Evolutionary conservation across 2,113 vertebrate genomes (phyloP).

Genomic region (Corythaeola cristata): DNA sequence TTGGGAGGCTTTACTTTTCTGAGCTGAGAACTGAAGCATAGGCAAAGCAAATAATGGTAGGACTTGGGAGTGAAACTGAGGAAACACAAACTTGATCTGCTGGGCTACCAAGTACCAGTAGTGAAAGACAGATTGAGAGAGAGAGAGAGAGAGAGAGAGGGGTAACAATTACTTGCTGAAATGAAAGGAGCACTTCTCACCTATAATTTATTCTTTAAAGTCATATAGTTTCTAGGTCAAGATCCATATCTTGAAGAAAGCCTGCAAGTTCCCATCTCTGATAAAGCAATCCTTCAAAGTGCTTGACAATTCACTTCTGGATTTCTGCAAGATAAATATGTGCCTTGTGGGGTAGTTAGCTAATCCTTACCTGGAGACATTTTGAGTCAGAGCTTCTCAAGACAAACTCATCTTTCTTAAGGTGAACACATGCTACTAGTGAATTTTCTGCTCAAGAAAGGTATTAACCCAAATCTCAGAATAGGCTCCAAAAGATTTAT

Average conservation of each 20-base stretch:
- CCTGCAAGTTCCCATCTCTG: neutral
- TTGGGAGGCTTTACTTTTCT: neutral
- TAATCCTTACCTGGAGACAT: neutral
- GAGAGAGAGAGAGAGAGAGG: neutral
- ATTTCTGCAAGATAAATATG: neutral
- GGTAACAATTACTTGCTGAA: neutral
- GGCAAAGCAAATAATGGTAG: neutral
- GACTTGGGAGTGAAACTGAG: neutral
- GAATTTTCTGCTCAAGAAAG: neutral
- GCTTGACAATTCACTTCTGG: neutral
- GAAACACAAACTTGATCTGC: neutral
- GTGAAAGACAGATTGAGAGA: neutral
- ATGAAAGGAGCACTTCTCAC: neutral
- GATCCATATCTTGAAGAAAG: neutral
- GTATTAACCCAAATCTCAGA: neutral
- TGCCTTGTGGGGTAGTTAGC: neutral
- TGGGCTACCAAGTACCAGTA: neutral
- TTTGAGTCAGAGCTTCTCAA: neutral
- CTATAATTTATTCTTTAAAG: neutral
- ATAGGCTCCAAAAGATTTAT: neutral
- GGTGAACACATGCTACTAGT: rapidly evolving
- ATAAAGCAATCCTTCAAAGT: neutral
- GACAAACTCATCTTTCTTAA: neutral
- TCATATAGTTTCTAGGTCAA: neutral
- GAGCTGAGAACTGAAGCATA: neutral